These are phyloP conservation scores for Brachycybe producta DNA, from an alignment of 2,888 invertebrate species.

Conservation along the genomic window DNA sequence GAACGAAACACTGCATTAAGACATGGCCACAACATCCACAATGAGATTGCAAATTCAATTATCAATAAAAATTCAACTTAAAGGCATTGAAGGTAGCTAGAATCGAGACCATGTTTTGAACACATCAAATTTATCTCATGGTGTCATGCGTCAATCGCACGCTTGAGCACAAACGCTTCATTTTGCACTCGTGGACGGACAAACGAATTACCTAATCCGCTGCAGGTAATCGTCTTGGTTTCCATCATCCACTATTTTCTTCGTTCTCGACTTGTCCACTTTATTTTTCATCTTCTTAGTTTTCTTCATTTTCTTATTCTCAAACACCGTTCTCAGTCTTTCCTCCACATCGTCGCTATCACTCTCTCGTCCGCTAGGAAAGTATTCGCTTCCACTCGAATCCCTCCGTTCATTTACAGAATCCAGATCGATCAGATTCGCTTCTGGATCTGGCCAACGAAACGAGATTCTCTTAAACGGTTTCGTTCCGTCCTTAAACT, in stretches of 20 bases:
- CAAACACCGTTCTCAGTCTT: neutral
- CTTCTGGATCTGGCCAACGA: conserved; percentile 8
- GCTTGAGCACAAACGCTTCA: no score
- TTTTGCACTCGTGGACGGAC: no score
- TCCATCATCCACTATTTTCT: conserved; percentile 17
- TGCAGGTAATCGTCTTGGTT: conserved; percentile 14
- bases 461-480: neutral
- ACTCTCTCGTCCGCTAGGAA: conserved; percentile 7
- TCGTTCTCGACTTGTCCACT: conserved; percentile 20
- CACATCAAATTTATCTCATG: no score
- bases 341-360: conserved; percentile 4
- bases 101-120: no score
- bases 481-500: neutral
- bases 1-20: no score
- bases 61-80: no score
- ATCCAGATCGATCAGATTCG: conserved; percentile 15
- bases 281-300: conserved; percentile 24
- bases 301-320: conserved; percentile 1
- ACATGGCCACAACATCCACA: no score
- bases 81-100: no score
- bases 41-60: no score
- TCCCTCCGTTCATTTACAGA: neutral
- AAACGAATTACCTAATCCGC: conserved; percentile 20
- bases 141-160: no score
- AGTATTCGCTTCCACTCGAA: conserved; percentile 14